Base-by-base conservation (phyloP, 2,113 vertebrate species). In the Mobula birostris region DNA sequence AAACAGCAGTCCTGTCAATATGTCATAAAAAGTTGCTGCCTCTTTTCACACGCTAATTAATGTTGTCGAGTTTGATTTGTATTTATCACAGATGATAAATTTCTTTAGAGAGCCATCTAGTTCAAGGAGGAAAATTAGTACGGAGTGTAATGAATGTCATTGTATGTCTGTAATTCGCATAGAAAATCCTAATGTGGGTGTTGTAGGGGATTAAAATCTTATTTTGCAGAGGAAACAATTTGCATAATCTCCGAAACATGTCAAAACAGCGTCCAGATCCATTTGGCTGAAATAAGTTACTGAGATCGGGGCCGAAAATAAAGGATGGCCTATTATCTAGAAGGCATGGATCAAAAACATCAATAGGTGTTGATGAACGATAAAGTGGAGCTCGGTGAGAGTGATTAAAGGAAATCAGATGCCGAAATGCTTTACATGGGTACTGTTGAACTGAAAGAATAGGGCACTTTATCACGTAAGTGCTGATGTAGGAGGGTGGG, bases 161-260 rank as follows among this genome's bases (percentile, higher is more conserved):
- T 88, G 63, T 29, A 32, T 90, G 32, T 24, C n/a, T 36, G n/a
- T 32, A 68, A 90, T 63, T 63, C 14, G 40, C 29, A 19, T 66
- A 88, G 85, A 66, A 68, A 90, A 68, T 90, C 61, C 21, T 32
- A n/a, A n/a, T 90, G 87, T 36, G 8, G 11, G 29, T 68, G 63
- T 32, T 68, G 63, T 32, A 90, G 83, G 58, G 58, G 58, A 63
- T 61, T 48, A 48, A 48, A 88, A 88, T 29, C 11, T 27, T 90
- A 90, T 66, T 90, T 90, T 90, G 61, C 61, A 90, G 61, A 90
- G 87, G 87, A 68, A 90, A 90, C 61, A 90, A 63, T 90, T 90
- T 90, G 58, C 61, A 61, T 88, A 88, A 63, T n/a, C 85, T 63
- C 27, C 85, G 11, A 27, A 66, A 58, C n/a, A 88, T 88, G 85